Evolutionary conservation across 2,113 vertebrate genomes (phyloP).

Genomic region (Myodes glareolus): DNA sequence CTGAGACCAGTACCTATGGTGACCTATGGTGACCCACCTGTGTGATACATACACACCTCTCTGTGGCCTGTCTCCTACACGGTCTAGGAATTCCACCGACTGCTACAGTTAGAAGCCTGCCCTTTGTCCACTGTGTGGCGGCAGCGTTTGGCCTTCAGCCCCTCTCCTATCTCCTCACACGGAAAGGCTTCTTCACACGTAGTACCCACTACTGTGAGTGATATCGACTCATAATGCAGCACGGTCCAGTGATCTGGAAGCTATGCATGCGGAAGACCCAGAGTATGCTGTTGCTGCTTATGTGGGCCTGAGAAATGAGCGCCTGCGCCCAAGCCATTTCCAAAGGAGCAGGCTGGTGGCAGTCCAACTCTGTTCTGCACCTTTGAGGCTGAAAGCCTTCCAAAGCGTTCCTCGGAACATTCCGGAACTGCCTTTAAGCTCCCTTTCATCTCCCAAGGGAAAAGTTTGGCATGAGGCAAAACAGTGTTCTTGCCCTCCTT

Average conservation of each 20-base stretch:
- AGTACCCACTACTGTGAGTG: not conserved
- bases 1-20: not conserved
- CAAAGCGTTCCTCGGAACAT: not conserved
- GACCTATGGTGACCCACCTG: not conserved
- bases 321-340: not conserved
- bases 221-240: too few relatives aligned
- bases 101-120: not conserved
- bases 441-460: not conserved
- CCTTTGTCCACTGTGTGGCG: rapidly evolving
- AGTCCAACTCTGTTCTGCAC: not conserved
- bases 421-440: not conserved
- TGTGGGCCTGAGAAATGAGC: not conserved
- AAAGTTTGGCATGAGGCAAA: not conserved
- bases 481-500: not conserved
- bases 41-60: too few relatives aligned
- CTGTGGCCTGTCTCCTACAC: not conserved
- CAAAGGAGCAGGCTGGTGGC: not conserved
- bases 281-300: not conserved
- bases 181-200: rapidly evolving
- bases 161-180: too few relatives aligned
- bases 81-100: not conserved
- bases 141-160: not conserved
- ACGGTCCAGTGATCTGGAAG: not conserved
- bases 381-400: not conserved
- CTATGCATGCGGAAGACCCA: not conserved